Evolutionary conservation across 2,888 invertebrate genomes (phyloP).

Genomic region (Drosophila robusta): DNA sequence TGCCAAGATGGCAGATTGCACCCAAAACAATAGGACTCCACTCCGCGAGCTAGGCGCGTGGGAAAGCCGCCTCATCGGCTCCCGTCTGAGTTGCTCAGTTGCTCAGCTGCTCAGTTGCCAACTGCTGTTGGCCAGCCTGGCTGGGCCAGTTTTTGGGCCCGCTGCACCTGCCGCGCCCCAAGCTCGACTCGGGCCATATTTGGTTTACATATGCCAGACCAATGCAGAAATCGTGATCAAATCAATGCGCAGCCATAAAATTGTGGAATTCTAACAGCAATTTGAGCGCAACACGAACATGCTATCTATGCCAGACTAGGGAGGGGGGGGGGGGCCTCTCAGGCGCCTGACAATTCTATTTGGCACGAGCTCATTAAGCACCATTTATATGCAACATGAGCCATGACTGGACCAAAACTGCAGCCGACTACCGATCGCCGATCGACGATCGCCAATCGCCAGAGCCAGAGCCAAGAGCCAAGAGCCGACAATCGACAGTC

Average conservation of each 20-base stretch:
- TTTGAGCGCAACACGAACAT: constrained; percentile 72
- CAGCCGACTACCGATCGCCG: constrained; percentile 27
- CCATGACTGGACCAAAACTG: constrained; percentile 74
- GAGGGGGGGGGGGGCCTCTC: neutral
- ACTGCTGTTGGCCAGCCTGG: neutral
- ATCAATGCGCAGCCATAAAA: constrained; percentile 73
- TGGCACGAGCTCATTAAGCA: constrained; percentile 84
- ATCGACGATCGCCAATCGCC: constrained; percentile 16
- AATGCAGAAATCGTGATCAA: constrained; percentile 69
- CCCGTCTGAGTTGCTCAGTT: too few species aligned
- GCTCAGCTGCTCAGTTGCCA: too few species aligned
- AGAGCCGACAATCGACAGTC: constrained; percentile 10
- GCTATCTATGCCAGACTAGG: constrained; percentile 15
- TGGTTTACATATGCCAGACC: constrained; percentile 35
- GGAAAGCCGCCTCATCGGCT: constrained; percentile 49
- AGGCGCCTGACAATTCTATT: constrained; percentile 77
- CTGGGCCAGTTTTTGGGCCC: neutral
- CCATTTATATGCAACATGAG: constrained; percentile 83
- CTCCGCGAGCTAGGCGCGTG: constrained; percentile 53
- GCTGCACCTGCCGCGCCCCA: constrained; percentile 51
- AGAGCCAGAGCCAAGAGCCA: too few species aligned
- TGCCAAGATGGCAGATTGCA: constrained; percentile 76
- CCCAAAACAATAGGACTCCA: constrained; percentile 69
- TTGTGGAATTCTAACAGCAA: constrained; percentile 75
- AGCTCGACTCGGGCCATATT: constrained; percentile 31